These are phyloP conservation scores for Melinaea menophilus DNA, from an alignment of 2,888 invertebrate genomes.

Conservation along the genomic window DNA sequence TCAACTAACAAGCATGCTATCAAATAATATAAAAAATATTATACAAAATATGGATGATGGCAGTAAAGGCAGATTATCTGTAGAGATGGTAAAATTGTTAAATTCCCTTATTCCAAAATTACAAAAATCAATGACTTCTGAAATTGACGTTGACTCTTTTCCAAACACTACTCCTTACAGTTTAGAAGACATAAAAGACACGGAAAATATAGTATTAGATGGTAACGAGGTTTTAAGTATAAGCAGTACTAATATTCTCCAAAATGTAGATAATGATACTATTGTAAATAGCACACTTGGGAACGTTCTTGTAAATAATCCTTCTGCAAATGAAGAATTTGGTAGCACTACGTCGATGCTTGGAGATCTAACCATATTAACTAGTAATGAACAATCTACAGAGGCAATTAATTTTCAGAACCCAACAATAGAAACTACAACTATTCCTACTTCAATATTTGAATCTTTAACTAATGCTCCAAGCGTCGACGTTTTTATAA, in stretches of 20 bases:
- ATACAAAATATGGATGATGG: constrained; percentile 67
- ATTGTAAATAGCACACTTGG: constrained; percentile 60
- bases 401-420: constrained; percentile 9
- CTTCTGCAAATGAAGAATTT: constrained; percentile 32
- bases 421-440: constrained; percentile 5
- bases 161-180: constrained; percentile 71
- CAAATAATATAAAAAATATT: constrained; percentile 69
- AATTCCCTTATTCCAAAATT: constrained; percentile 72
- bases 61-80: constrained; percentile 68
- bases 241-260: constrained; percentile 49
- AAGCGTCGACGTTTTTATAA: constrained; percentile 34
- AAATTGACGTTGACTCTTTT: constrained; percentile 55
- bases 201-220: constrained; percentile 58
- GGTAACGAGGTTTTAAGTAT: constrained; percentile 34
- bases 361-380: constrained; percentile 45
- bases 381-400: constrained; percentile 24
- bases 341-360: constrained; percentile 44
- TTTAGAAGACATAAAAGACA: constrained; percentile 71
- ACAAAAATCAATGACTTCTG: constrained; percentile 52
- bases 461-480: constrained; percentile 19
- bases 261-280: constrained; percentile 48
- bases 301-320: constrained; percentile 58
- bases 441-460: constrained; percentile 11
- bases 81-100: constrained; percentile 73
- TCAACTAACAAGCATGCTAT: constrained; percentile 76